phyloP scores from a whole-genome alignment of 2,888 invertebrate genomes.

The Acrobasis repandana region DNA sequence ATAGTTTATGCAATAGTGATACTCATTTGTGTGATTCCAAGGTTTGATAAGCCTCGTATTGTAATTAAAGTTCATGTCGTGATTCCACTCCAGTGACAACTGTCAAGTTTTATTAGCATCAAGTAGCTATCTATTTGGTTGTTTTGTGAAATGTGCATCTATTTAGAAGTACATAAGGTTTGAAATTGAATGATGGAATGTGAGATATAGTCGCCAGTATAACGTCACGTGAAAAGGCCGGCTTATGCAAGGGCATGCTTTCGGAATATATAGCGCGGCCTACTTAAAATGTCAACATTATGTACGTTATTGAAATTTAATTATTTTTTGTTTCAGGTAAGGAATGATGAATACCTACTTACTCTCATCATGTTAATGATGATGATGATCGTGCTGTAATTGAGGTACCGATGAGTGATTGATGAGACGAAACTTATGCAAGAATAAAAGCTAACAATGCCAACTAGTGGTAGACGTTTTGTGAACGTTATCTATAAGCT shows the following conservation, averaged over 20 bases:
- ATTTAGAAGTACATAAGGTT: constrained; percentile 27
- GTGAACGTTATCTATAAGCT: too few species aligned
- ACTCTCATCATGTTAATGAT: too few species aligned
- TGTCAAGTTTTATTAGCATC: constrained; percentile 30
- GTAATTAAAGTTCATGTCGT: constrained; percentile 35
- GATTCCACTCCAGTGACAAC: constrained; percentile 33
- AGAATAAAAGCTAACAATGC: background rate
- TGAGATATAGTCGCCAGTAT: constrained; percentile 40
- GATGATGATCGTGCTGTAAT: too few species aligned
- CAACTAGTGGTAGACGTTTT: too few species aligned
- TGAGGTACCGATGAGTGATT: background rate
- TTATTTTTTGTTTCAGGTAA: constrained; percentile 65
- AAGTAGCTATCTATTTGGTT: constrained; percentile 9
- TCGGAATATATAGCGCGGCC: constrained; percentile 56
- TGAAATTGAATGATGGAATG: constrained; percentile 35
- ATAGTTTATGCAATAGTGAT: constrained; percentile 24
- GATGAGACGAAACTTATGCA: background rate
- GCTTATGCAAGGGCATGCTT: constrained; percentile 63
- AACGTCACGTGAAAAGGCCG: constrained; percentile 57
- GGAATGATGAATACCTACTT: constrained; percentile 30
- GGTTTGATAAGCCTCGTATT: constrained; percentile 31
- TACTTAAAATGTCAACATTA: constrained; percentile 66
- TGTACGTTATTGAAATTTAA: constrained; percentile 43
- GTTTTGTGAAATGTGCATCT: background rate
- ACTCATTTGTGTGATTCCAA: constrained; percentile 32